A percentile compares a stretch with the other conserved stretches of the same genome.
Evolutionary conservation across 2,888 invertebrate genomes (phyloP).

Genomic region (Rhimphoctona megacephalus): DNA sequence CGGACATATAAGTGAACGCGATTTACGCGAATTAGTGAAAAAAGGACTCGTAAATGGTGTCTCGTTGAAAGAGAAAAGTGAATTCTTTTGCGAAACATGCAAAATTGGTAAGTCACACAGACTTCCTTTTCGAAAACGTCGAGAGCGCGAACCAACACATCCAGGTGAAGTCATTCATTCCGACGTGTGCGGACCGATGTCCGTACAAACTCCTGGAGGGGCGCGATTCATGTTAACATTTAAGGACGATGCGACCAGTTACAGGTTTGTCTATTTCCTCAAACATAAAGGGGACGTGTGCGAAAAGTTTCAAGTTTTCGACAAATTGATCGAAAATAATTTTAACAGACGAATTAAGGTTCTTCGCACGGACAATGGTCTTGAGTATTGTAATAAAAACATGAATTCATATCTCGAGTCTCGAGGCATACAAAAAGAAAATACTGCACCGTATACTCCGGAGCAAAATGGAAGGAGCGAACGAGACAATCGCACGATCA

Average conservation of each 20-base stretch:
- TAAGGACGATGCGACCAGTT: constrained; percentile 64
- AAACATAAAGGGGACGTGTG: constrained; percentile 43
- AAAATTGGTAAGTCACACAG: background rate
- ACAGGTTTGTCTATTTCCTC: constrained; percentile 46
- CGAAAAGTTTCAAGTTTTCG: constrained; percentile 40
- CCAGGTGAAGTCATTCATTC: constrained; percentile 12
- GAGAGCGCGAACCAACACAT: background rate
- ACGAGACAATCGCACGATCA: constrained; percentile 19
- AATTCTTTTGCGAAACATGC: constrained; percentile 33
- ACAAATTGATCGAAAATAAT: constrained; percentile 36
- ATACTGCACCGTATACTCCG: constrained; percentile 63
- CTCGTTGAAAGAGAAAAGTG: constrained; percentile 59
- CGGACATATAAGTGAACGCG: constrained; percentile 69
- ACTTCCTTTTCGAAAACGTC: constrained; percentile 16
- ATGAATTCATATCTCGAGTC: constrained; percentile 40
- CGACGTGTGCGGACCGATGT: background rate
- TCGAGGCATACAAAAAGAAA: constrained; percentile 53
- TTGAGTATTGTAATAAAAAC: constrained; percentile 52
- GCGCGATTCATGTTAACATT: constrained; percentile 52
- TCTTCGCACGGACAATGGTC: constrained; percentile 53
- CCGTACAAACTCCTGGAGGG: background rate
- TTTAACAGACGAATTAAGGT: constrained; percentile 22
- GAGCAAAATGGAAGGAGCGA: constrained; percentile 46
- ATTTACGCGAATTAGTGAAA: constrained; percentile 65
- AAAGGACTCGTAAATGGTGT: constrained; percentile 61